Percentiles rank a stretch among this genome's conserved stretches.
Conservation (phyloP, 2,888 invertebrate genomes). For the Caradrina kadenii region DNA sequence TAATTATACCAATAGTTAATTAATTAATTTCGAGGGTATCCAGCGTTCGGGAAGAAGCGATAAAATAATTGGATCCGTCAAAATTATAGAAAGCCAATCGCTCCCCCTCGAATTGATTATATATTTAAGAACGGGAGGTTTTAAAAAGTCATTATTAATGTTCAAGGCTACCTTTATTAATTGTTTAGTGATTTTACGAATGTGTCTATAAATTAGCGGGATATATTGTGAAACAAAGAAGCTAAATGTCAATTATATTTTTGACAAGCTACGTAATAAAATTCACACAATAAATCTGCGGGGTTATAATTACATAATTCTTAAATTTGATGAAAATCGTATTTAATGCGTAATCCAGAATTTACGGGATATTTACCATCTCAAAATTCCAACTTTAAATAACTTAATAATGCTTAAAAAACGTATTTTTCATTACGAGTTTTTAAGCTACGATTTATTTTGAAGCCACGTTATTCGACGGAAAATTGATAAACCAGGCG, state of each 20-base stretch:
- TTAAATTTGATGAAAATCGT: too few relatives aligned
- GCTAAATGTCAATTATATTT: neutral
- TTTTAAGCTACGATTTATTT: too few relatives aligned
- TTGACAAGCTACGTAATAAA: neutral
- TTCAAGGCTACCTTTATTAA: constrained; percentile 22
- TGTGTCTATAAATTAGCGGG: constrained; percentile 12
- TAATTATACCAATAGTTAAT: constrained; percentile 87
- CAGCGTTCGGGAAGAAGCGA: constrained; percentile 77
- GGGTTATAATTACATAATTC: neutral
- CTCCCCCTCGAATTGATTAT: constrained; percentile 80
- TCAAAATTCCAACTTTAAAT: too few relatives aligned
- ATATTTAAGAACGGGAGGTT: constrained; percentile 68
- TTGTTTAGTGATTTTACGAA: constrained; percentile 38
- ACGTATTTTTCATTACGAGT: too few relatives aligned
- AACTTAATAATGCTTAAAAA: too few relatives aligned
- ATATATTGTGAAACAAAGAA: constrained; percentile 2
- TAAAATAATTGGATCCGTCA: constrained; percentile 87
- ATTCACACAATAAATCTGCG: too few relatives aligned
- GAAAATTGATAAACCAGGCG: too few relatives aligned
- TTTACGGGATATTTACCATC: too few relatives aligned
- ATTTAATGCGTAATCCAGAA: too few relatives aligned
- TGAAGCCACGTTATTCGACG: too few relatives aligned
- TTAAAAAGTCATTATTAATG: constrained; percentile 70
- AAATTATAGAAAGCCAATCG: constrained; percentile 86
- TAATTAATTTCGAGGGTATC: constrained; percentile 84